These are phyloP conservation scores for Nannobrachium achirus DNA, from an alignment of 2,113 vertebrate species.

Conservation along the genomic window DNA sequence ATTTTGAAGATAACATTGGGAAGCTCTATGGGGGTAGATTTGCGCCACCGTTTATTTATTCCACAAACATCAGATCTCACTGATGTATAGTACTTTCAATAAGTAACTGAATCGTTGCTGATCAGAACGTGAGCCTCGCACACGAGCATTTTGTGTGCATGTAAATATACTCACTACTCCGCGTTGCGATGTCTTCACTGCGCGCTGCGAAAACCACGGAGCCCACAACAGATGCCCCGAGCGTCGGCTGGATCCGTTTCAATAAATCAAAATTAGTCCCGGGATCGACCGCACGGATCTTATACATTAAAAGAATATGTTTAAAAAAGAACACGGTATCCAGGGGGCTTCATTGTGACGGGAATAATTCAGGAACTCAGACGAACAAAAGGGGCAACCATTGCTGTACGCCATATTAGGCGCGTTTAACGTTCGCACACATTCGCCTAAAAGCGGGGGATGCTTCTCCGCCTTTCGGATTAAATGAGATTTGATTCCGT, in stretches of 20 bases:
- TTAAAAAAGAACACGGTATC: constrained; percentile 42
- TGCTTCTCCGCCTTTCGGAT: constrained; percentile 9
- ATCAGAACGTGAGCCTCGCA: too few relatives aligned
- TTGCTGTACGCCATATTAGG: constrained; percentile 55
- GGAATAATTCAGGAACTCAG: constrained; percentile 74
- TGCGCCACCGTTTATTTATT: too few relatives aligned
- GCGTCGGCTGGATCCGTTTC: constrained; percentile 50
- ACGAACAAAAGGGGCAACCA: constrained; percentile 79
- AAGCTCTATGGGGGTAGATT: too few relatives aligned
- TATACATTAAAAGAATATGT: constrained; percentile 20
- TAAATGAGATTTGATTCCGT: background rate
- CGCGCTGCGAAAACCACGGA: constrained; percentile 63
- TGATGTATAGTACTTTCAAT: background rate
- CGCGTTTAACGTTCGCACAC: constrained; percentile 60
- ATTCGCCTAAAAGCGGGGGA: constrained; percentile 67
- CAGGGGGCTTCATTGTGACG: constrained; percentile 65
- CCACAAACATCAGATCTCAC: background rate
- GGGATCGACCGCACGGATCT: constrained; percentile 17
- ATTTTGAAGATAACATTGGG: too few relatives aligned
- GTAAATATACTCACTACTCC: constrained; percentile 81
- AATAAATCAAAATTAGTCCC: constrained; percentile 49
- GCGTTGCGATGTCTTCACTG: constrained; percentile 67
- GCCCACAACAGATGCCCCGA: constrained; percentile 48
- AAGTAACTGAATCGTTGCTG: too few relatives aligned
- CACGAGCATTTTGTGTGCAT: constrained; percentile 38